Evolutionary conservation across 2,113 vertebrate species (phyloP).

Genomic region (Dinomys branickii): DNA sequence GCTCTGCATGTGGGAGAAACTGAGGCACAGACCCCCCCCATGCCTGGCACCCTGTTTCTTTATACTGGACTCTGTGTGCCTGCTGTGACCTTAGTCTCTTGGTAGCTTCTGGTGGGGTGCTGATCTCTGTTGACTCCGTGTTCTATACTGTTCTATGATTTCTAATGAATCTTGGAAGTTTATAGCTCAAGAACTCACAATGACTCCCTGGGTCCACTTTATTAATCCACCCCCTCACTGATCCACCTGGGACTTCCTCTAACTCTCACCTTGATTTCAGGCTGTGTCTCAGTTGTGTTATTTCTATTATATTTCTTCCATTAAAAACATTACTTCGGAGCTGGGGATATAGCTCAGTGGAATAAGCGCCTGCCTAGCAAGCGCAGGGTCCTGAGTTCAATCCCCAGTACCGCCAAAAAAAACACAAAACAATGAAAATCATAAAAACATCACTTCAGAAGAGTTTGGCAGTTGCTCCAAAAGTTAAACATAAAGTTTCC

Average conservation of each 20-base stretch:
- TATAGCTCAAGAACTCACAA: neutral
- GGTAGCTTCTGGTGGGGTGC: neutral
- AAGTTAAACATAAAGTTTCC: neutral
- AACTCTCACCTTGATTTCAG: neutral
- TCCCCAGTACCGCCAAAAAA: too few species aligned
- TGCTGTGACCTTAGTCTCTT: neutral
- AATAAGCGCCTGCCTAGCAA: too few species aligned
- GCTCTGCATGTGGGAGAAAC: neutral
- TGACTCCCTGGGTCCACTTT: neutral
- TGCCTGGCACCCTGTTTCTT: neutral
- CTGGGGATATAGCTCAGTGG: too few species aligned
- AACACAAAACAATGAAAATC: too few species aligned
- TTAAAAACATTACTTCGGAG: neutral
- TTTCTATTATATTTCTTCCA: neutral
- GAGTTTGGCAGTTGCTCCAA: neutral
- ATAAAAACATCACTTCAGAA: neutral
- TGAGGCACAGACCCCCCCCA: fast-evolving
- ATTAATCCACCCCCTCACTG: neutral
- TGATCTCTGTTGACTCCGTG: neutral
- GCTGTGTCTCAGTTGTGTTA: neutral
- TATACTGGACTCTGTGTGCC: neutral
- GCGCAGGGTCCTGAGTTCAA: too few species aligned
- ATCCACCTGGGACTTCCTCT: neutral
- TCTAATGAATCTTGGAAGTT: neutral
- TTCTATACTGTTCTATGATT: neutral